phyloP scores from a whole-genome alignment of 1,140 invertebrate species.

The Drosophila auraria region DNA sequence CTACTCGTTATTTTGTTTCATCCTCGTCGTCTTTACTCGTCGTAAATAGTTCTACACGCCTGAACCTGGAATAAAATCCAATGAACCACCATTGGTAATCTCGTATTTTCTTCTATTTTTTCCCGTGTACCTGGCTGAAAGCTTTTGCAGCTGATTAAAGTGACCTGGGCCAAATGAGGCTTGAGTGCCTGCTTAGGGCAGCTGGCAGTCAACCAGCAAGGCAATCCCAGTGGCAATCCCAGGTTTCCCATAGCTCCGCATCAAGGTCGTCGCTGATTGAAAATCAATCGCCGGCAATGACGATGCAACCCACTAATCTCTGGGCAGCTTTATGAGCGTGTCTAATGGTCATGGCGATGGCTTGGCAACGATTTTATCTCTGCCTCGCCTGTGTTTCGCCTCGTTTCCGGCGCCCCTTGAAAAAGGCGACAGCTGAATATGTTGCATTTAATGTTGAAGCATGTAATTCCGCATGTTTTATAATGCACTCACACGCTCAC shows the following conservation, averaged over 20 bases:
- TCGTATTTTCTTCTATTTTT: not conserved
- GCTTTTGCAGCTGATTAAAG: slow-evolving; percentile 49
- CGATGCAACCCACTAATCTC: slow-evolving; percentile 61
- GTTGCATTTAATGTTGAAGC: slow-evolving; percentile 68
- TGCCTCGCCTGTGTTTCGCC: not conserved
- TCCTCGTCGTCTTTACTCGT: too few species aligned
- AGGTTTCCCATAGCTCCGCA: slow-evolving; percentile 30
- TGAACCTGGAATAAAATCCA: not conserved
- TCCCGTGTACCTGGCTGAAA: slow-evolving; percentile 17
- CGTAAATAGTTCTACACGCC: too few species aligned
- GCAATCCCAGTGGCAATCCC: slow-evolving; percentile 24
- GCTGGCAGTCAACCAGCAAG: slow-evolving; percentile 35
- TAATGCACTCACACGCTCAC: slow-evolving; percentile 46
- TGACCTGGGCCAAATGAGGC: slow-evolving; percentile 61
- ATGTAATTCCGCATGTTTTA: slow-evolving; percentile 76
- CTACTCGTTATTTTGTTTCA: too few species aligned
- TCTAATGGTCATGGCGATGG: slow-evolving; percentile 48
- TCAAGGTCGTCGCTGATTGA: slow-evolving; percentile 69
- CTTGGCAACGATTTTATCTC: not conserved
- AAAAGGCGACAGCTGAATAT: slow-evolving; percentile 45
- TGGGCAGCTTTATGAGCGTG: slow-evolving; percentile 53
- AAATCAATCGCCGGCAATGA: slow-evolving; percentile 71
- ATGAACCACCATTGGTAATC: not conserved
- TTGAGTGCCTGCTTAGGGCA: slow-evolving; percentile 33
- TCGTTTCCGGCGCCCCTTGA: not conserved